These are phyloP conservation scores for Proisotoma minuta DNA, from an alignment of 2,888 invertebrate species.

Conservation along the genomic window DNA sequence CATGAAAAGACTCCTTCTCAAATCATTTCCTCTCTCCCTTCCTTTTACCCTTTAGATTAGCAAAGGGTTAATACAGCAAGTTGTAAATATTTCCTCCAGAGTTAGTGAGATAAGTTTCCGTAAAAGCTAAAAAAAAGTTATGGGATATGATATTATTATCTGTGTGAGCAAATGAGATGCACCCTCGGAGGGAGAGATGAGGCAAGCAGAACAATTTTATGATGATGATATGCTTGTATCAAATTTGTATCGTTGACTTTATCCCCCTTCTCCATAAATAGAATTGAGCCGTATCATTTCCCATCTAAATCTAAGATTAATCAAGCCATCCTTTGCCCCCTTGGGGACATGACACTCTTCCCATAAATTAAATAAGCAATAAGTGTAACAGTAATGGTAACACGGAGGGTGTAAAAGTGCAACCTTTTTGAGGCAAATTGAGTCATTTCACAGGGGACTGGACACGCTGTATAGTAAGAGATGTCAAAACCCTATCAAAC, in stretches of 20 bases:
- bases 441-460: conserved; percentile 18
- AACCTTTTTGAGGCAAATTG: conserved; percentile 39
- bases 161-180: conserved; percentile 9
- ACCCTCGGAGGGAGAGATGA: not conserved
- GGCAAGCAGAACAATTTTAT: conserved; percentile 1
- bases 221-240: conserved; percentile 14
- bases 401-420: conserved; percentile 38
- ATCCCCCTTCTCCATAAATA: not conserved
- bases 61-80: not conserved
- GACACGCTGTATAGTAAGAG: too few species aligned
- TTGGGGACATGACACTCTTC: conserved; percentile 20
- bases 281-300: conserved; percentile 4
- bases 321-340: conserved; percentile 41
- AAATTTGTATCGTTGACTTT: conserved; percentile 2
- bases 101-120: not conserved
- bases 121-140: conserved; percentile 1
- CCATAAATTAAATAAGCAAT: conserved; percentile 32
- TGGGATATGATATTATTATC: not conserved
- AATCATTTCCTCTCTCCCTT: not conserved
- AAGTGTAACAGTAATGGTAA: conserved; percentile 6
- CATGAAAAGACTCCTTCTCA: not conserved
- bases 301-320: conserved; percentile 39
- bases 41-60: not conserved
- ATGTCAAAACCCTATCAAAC: too few species aligned
- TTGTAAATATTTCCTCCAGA: not conserved